Conservation (phyloP, 2,888 invertebrate genomes). For the Ochropacha duplaris region DNA sequence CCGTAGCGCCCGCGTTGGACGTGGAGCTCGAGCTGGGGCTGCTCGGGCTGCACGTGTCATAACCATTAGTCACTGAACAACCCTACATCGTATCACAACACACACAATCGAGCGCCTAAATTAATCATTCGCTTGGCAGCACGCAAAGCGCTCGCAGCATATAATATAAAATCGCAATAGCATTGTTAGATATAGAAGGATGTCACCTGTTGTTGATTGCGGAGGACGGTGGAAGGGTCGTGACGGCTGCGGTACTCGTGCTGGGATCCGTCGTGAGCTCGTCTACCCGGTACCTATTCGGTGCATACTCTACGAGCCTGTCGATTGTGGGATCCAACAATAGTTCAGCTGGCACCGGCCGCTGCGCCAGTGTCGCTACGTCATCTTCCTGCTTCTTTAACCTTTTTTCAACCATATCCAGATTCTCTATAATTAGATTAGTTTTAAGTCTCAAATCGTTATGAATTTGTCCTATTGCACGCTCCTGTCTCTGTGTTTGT, state of each 20-base stretch:
- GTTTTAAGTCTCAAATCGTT: slow-evolving; percentile 91
- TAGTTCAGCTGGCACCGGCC: slow-evolving; percentile 88
- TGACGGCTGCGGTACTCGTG: slow-evolving; percentile 62
- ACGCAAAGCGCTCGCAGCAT: slow-evolving; percentile 32
- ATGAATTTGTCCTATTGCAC: slow-evolving; percentile 93
- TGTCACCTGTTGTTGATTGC: slow-evolving; percentile 71
- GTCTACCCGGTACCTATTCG: slow-evolving; percentile 84
- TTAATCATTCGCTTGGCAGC: slow-evolving; percentile 35
- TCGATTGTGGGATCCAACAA: slow-evolving; percentile 89
- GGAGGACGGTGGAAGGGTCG: slow-evolving; percentile 53
- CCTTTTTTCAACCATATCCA: slow-evolving; percentile 92
- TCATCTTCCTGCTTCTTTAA: slow-evolving; percentile 93
- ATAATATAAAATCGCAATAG: slow-evolving; percentile 37
- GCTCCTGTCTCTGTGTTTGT: slow-evolving; percentile 93
- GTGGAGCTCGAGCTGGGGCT: slow-evolving; percentile 39
- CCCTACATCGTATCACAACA: slow-evolving; percentile 34
- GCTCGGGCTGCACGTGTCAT: slow-evolving; percentile 75
- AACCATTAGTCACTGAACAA: slow-evolving; percentile 61
- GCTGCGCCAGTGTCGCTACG: slow-evolving; percentile 89
- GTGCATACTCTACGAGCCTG: slow-evolving; percentile 90
- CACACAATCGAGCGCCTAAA: slow-evolving; percentile 19
- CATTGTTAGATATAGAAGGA: slow-evolving; percentile 47
- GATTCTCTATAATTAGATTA: slow-evolving; percentile 93
- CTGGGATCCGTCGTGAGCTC: slow-evolving; percentile 65
- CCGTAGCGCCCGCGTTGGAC: slow-evolving; percentile 45